A percentile compares a stretch with the other conserved stretches of the same genome.
phyloP scores from a whole-genome alignment of 2,797 vertebrate genomes.

The Phyllotis vaccarum region DNA sequence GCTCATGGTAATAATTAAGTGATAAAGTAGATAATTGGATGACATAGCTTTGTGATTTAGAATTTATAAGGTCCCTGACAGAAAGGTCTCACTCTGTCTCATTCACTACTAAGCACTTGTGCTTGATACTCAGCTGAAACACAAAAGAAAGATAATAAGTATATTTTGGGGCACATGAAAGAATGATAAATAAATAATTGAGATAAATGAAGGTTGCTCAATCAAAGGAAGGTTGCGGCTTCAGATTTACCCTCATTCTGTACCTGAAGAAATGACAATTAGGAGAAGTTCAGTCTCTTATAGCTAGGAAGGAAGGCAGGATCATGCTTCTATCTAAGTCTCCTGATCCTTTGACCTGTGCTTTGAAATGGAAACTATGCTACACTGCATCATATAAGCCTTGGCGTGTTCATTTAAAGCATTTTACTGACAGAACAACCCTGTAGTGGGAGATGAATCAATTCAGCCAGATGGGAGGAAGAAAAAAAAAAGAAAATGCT shows the following conservation, averaged over 20 bases:
- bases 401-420: constrained; percentile 77
- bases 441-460: constrained; percentile 77
- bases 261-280: background rate
- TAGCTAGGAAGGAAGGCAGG: background rate
- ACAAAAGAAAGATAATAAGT: background rate
- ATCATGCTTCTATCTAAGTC: constrained; percentile 47
- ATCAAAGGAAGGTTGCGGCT: background rate
- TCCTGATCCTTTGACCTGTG: background rate
- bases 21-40: background rate
- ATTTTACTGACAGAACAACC: constrained; percentile 76
- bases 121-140: background rate
- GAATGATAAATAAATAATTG: background rate
- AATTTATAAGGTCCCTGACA: background rate
- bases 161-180: background rate
- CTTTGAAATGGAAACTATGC: constrained; percentile 72
- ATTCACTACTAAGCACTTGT: background rate
- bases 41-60: background rate
- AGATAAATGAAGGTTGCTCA: background rate
- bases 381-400: constrained; percentile 57
- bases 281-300: constrained; percentile 9
- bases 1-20: background rate
- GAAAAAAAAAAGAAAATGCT: constrained; percentile 65
- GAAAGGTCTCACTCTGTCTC: background rate
- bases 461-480: constrained; percentile 72
- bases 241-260: background rate